Conservation (phyloP, 2,888 invertebrate genomes). For the Lithodes maja region DNA sequence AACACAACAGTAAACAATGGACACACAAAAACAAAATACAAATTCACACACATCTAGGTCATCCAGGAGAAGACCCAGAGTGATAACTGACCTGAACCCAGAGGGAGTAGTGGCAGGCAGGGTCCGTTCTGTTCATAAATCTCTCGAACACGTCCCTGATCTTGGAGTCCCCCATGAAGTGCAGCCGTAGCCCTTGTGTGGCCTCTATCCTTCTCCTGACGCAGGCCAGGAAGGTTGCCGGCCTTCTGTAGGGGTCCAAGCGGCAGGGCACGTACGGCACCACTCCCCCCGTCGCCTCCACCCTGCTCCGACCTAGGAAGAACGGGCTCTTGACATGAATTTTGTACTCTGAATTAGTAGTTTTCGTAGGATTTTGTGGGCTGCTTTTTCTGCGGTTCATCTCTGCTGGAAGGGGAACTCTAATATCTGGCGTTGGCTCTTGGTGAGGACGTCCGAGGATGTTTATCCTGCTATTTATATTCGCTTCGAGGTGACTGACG, state of each 20-base stretch:
- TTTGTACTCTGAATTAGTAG: not conserved
- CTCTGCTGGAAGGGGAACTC: too few relatives aligned
- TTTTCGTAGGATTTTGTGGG: not conserved
- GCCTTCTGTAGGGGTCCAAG: not conserved
- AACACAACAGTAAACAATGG: too few relatives aligned
- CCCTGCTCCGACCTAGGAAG: slow-evolving; percentile 7
- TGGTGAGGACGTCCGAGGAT: not conserved
- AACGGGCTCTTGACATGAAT: not conserved
- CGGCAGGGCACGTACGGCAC: slow-evolving; percentile 28
- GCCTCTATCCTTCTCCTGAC: slow-evolving; percentile 14
- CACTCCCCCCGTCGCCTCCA: slow-evolving; percentile 19
- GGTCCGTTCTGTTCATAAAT: slow-evolving; percentile 18
- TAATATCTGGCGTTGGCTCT: not conserved
- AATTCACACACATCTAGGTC: too few relatives aligned
- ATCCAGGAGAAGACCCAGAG: too few relatives aligned
- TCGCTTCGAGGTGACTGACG: not conserved
- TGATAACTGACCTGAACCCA: not conserved
- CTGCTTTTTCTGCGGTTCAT: too few relatives aligned
- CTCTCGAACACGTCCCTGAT: slow-evolving; percentile 1
- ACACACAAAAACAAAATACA: too few relatives aligned
- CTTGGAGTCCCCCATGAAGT: slow-evolving; percentile 44
- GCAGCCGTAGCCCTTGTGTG: not conserved
- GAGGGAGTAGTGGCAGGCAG: slow-evolving; percentile 13
- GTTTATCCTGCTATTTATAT: not conserved
- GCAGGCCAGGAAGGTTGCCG: slow-evolving; percentile 18